Conservation (phyloP, 1,140 invertebrate genomes). For the Temnothorax nylanderi region DNA sequence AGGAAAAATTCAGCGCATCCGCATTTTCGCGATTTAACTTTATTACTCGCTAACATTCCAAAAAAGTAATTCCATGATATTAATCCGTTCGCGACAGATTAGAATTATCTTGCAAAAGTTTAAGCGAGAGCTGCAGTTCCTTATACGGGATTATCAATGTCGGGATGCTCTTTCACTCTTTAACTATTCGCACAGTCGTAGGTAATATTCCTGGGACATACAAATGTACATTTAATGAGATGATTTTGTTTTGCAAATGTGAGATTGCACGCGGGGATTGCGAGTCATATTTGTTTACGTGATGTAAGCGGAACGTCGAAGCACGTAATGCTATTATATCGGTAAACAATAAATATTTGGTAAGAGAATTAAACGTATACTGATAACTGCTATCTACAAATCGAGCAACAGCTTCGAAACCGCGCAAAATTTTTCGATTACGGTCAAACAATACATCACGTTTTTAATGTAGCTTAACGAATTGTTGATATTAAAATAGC, state of each 20-base stretch:
- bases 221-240: slow-evolving; percentile 15
- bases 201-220: background rate
- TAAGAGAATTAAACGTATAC: slow-evolving; percentile 36
- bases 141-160: background rate
- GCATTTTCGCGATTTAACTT: background rate
- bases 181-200: background rate
- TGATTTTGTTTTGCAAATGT: slow-evolving; percentile 12
- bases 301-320: slow-evolving; percentile 42
- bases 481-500: background rate
- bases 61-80: background rate
- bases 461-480: slow-evolving; percentile 32
- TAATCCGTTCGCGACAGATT: background rate
- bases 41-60: background rate
- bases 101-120: slow-evolving; percentile 15
- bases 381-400: slow-evolving; percentile 36
- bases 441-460: background rate
- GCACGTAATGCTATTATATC: slow-evolving; percentile 58
- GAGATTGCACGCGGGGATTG: slow-evolving; percentile 11
- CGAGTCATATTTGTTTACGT: slow-evolving; percentile 45
- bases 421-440: slow-evolving; percentile 24
- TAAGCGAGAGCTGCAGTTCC: background rate
- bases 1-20: slow-evolving; percentile 24
- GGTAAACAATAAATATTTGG: slow-evolving; percentile 62
- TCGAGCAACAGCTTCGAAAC: background rate
- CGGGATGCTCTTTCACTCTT: background rate